Conservation (phyloP, 2,888 invertebrate species). For the Criorhina ranunculi region DNA sequence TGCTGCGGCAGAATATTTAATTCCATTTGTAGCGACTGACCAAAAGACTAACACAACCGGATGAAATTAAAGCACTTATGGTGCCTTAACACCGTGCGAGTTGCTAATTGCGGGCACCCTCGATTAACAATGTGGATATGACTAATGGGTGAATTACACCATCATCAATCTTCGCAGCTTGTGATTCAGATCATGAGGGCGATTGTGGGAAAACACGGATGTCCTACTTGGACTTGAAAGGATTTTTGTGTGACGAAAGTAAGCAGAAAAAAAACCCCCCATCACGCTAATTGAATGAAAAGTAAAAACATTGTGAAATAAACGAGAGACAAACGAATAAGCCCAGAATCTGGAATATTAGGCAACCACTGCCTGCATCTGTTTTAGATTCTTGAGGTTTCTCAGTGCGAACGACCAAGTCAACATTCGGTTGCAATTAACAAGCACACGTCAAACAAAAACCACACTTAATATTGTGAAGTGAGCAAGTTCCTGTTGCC, state of each 20-base stretch:
- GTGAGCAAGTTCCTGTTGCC: conserved; percentile 4
- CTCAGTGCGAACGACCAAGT: conserved; percentile 5
- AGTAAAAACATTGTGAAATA: not conserved
- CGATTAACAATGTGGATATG: conserved; percentile 37
- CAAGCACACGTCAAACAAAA: conserved; percentile 46
- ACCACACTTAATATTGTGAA: conserved; percentile 52
- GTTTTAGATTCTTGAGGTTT: conserved; percentile 12
- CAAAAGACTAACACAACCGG: conserved; percentile 45
- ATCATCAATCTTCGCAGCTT: conserved; percentile 47
- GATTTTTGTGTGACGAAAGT: too few relatives aligned
- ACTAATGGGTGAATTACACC: conserved; percentile 42
- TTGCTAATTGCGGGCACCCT: conserved; percentile 57
- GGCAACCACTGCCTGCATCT: not conserved
- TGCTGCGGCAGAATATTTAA: conserved; percentile 56
- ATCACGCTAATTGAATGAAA: conserved; percentile 3
- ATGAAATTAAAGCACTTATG: conserved; percentile 57
- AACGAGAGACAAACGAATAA: not conserved
- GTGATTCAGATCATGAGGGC: not conserved
- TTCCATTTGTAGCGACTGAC: conserved; percentile 37
- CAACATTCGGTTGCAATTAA: conserved; percentile 42
- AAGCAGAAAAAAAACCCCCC: too few relatives aligned
- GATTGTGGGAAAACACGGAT: not conserved
- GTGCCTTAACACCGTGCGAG: conserved; percentile 47
- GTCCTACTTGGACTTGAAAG: not conserved
- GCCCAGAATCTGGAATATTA: conserved; percentile 12